Percentiles rank a stretch among this genome's conserved stretches.
phyloP scores from a whole-genome alignment of 2,888 invertebrate species.

The Phortica okadai region DNA sequence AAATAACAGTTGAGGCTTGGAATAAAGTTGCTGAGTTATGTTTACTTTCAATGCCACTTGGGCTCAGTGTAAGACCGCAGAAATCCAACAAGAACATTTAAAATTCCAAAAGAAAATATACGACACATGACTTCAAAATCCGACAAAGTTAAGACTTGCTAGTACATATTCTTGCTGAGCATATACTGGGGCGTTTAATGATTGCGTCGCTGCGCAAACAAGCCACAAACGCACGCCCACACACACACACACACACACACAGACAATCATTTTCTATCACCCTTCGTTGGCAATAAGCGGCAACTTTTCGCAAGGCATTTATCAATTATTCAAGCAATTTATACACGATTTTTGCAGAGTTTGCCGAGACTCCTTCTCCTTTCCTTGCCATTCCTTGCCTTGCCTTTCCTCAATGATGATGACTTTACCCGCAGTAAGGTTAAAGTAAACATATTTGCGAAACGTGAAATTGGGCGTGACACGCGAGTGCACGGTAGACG shows the following conservation, averaged over 20 bases:
- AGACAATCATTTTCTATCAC: neutral
- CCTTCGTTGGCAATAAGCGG: neutral
- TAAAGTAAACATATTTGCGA: constrained; percentile 58
- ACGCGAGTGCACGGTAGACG: constrained; percentile 55
- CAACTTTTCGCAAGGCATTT: constrained; percentile 39
- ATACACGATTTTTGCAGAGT: constrained; percentile 60
- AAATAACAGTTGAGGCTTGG: too few relatives aligned
- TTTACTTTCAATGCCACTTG: too few relatives aligned
- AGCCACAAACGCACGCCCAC: constrained; percentile 27
- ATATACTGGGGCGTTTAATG: constrained; percentile 56
- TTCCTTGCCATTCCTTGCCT: neutral
- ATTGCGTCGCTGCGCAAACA: constrained; percentile 51
- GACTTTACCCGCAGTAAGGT: constrained; percentile 30
- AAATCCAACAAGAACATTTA: constrained; percentile 53
- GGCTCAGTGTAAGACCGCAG: too few relatives aligned
- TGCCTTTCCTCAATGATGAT: neutral
- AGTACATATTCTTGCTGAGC: neutral
- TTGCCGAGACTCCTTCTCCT: neutral
- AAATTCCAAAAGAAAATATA: constrained; percentile 60
- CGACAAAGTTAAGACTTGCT: neutral
- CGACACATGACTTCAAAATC: constrained; percentile 44
- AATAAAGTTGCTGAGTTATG: too few relatives aligned
- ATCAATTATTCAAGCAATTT: constrained; percentile 67
- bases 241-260: constrained; percentile 33
- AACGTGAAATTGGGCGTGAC: constrained; percentile 70